Evolutionary conservation across 2,888 invertebrate species (phyloP), one percentile per base, ranked within the genome.

Genomic region (Camptogramma bilineatum): DNA sequence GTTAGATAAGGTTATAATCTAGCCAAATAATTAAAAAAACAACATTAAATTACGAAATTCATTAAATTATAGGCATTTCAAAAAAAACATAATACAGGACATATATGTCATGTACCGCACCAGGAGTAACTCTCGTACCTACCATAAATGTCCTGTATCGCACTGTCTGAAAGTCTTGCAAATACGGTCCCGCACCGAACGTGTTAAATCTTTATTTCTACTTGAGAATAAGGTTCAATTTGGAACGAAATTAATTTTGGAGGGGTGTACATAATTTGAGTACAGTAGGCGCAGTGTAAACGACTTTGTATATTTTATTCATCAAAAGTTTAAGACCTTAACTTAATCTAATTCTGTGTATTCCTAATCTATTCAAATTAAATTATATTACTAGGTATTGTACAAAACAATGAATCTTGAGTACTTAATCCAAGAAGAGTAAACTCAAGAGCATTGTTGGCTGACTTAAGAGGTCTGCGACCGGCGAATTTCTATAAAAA

Each of bases 311-410:
- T 52, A 52, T 59, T 52, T 59, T 59, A 59, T 31, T 31, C 46
- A 28, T 19, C 34, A 19, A 34, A 58, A 58, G 17, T 58, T 51
- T 19, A 28, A 19, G 31, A 52, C 34, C 50, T 39, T 57, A 50
- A 42, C 50, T 50, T n/a, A 13, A 24, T 24, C 21, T 50, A n/a
- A 24, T 50, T 21, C 24, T n/a, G 7, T 50, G 24, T 10, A 50
- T 24, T 50, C 13, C 24, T 9, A 18, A 10, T 46, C 10, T 34
- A 39, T 39, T 39, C 34, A 4, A 13, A 13, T 39, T 39, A 13
- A 39, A 39, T 39, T 39, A 39, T 47, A 47, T 47, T 18, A 18
- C 3, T 19, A 17, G 19, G 46, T 47, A 19, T 47, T 47, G 46
- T 47, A 39, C 34, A 39, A 39, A 39, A 39, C 13, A 39, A 39